Base-by-base conservation (phyloP, 2,888 invertebrate genomes). In the Tortrix viridana region DNA sequence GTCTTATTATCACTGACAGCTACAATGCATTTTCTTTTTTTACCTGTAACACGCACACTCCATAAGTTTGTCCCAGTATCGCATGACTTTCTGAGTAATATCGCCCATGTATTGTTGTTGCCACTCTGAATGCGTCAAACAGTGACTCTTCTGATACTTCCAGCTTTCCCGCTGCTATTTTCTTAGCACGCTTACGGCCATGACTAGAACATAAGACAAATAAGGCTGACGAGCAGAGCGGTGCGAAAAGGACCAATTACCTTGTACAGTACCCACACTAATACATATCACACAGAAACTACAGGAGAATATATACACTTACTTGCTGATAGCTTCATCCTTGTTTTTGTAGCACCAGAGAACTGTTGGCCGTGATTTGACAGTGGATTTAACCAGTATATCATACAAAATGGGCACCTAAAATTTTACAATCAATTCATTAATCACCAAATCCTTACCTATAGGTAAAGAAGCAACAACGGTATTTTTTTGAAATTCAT, bases 291-390 rank as follows among this genome's bases (percentile, higher is more conserved):
- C 18, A 19, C n/a, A 32, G 14, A 43, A 32, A 55, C 19, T 44
- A 5, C 16, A 18, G 12, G 16, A 14, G 43, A 47, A 46, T 12
- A 18, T 19, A 20, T 32, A 1, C 55, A 82, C 86, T 84, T 85
- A 95, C 96, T 96, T 96, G 88, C 96, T 96, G 70, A 97, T 97
- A 23, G 97, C 97, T 73, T 98, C 95, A 80, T 98, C 97, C 71
- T 94, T 94, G 72, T 95, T 99, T 94, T 99, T 99, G 86, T 99
- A 99, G 84, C 99, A 99, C 99, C 99, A 99, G 9, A 99, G 89
- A 1, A 99, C 98, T 47, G 96, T 96, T 0, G 99, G 99, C 44
- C 99, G 93, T 0, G 98, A 95, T 87, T 98, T 98, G 0, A 99
- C 96, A 54, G 96, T 95, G 1, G 99, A 97, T 89, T 99, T 99